Evolutionary conservation across 2,113 vertebrate species (phyloP).

Genomic region (Copsychus sechellarum): DNA sequence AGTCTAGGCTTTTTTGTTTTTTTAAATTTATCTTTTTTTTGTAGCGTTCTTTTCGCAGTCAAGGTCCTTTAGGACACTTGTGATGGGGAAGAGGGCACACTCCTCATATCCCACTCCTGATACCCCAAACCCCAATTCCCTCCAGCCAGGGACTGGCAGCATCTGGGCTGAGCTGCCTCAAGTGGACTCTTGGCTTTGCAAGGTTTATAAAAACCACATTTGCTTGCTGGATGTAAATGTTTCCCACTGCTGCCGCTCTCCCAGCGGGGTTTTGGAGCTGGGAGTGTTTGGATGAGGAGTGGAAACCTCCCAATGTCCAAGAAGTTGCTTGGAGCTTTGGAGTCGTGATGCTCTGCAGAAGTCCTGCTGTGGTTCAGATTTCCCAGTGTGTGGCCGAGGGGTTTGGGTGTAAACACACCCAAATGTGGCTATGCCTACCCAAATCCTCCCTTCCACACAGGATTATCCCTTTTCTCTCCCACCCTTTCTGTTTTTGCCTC

Average conservation of each 20-base stretch:
- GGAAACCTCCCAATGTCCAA: not conserved
- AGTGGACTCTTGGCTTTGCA: not conserved
- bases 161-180: not conserved
- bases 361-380: not conserved
- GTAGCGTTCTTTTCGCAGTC: not conserved
- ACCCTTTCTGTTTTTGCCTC: not conserved
- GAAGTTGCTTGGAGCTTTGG: not conserved
- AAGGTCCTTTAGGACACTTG: not conserved
- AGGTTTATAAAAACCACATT: not conserved
- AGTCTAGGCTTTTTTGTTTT: not conserved
- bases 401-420: not conserved
- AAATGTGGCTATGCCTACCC: not conserved
- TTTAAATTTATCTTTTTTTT: not conserved
- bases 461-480: not conserved
- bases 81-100: not conserved
- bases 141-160: not conserved
- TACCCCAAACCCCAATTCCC: not conserved
- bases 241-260: not conserved
- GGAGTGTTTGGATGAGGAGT: not conserved
- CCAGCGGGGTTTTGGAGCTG: rapidly evolving
- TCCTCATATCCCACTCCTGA: not conserved
- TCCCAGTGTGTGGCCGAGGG: not conserved
- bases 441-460: rapidly evolving
- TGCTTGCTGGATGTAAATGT: rapidly evolving
- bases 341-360: not conserved